Percentiles rank a stretch among this genome's conserved stretches.
Evolutionary conservation across 2,888 invertebrate genomes (phyloP).

Genomic region (Aelia acuminata): DNA sequence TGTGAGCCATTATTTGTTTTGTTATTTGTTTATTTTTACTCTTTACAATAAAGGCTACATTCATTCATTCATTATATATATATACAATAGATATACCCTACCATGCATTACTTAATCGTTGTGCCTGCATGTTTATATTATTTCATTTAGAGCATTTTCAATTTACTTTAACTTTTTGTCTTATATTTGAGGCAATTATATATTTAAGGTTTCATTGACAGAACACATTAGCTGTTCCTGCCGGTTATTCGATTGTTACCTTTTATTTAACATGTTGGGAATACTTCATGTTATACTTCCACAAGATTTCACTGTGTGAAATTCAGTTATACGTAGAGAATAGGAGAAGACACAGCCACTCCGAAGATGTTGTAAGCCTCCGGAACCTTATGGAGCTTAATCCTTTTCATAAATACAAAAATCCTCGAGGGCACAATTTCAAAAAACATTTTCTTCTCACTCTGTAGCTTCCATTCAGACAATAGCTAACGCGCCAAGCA

Average conservation of each 20-base stretch:
- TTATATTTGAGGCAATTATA: neutral
- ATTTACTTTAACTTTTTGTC: no score
- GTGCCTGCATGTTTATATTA: no score
- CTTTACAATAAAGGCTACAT: no score
- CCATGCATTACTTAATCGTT: no score
- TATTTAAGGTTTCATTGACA: neutral
- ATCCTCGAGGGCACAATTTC: neutral
- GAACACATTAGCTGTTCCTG: neutral
- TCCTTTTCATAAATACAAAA: neutral
- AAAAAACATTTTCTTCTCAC: neutral
- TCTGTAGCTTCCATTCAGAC: neutral
- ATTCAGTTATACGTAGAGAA: neutral
- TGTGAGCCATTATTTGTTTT: no score
- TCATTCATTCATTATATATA: no score
- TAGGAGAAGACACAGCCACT: neutral
- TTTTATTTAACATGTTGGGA: neutral
- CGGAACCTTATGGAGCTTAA: neutral
- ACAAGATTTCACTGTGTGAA: constrained; percentile 9
- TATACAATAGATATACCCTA: no score
- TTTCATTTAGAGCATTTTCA: no score
- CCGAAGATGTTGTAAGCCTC: neutral
- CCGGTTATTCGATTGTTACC: neutral
- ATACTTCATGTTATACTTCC: neutral
- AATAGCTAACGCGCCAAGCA: constrained; percentile 24
- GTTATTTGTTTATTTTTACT: no score